Percentiles rank a stretch among this genome's conserved stretches.
phyloP scores from a whole-genome alignment of 2,797 vertebrate species.

The Merluccius polli region DNA sequence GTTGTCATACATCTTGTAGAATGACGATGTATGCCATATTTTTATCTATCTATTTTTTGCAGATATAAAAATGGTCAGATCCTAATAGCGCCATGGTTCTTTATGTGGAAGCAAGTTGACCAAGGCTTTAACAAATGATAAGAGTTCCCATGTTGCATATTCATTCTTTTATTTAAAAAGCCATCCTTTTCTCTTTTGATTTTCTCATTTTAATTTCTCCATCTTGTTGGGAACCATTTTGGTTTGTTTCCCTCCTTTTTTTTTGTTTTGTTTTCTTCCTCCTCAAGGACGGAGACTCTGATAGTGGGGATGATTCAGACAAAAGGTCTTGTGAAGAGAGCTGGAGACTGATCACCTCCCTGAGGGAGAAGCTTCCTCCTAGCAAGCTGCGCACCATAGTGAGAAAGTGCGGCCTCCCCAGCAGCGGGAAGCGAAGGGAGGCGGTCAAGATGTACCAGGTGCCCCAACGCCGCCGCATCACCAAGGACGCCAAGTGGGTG shows the following conservation, averaged over 20 bases:
- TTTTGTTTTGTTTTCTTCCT: constrained; percentile 40
- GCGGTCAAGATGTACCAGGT: constrained; percentile 98
- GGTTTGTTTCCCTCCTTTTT: constrained; percentile 92
- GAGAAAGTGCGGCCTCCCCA: constrained; percentile 98
- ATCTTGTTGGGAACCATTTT: constrained; percentile 76
- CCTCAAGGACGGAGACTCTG: constrained; percentile 99
- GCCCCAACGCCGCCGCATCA: constrained; percentile 91
- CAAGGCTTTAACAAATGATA: constrained; percentile 19
- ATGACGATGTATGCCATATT: constrained; percentile 60
- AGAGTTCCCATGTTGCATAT: constrained; percentile 78
- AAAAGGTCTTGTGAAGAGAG: constrained; percentile 99
- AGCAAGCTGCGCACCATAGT: constrained; percentile 99
- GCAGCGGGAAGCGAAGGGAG: constrained; percentile 96
- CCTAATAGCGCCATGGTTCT: constrained; percentile 13
- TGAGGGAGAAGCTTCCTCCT: constrained; percentile 99
- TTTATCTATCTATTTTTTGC: constrained; percentile 20
- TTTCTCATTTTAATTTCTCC: constrained; percentile 84
- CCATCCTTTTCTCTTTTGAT: constrained; percentile 79
- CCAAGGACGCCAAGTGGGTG: constrained; percentile 98
- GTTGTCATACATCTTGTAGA: constrained; percentile 64
- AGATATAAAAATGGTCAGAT: neutral
- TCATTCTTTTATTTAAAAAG: constrained; percentile 72
- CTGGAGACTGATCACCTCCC: constrained; percentile 99
- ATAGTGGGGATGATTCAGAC: constrained; percentile 99
- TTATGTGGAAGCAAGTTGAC: constrained; percentile 25